These are phyloP conservation scores for Orthonychiurus folsomi DNA, from an alignment of 2,888 invertebrate species.

Conservation along the genomic window DNA sequence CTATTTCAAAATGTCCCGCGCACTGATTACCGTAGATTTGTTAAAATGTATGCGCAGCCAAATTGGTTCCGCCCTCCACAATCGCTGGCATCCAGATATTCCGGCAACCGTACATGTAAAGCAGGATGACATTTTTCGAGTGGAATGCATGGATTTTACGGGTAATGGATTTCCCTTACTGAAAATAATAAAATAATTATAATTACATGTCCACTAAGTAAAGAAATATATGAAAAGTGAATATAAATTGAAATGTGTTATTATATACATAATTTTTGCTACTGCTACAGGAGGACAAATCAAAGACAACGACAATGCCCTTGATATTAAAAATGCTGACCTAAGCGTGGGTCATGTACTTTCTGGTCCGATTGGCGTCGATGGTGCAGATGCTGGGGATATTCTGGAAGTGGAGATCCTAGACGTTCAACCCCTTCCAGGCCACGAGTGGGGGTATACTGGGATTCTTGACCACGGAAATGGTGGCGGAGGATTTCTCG, in stretches of 20 bases:
- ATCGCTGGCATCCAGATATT: constrained; percentile 29
- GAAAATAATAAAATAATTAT: too few species aligned
- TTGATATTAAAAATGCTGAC: constrained; percentile 18
- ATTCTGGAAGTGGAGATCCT: constrained; percentile 30
- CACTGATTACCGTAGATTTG: constrained; percentile 25
- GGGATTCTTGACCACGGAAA: constrained; percentile 19
- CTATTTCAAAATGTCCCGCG: constrained; percentile 15
- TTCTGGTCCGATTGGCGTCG: constrained; percentile 29
- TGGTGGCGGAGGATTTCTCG: constrained; percentile 26
- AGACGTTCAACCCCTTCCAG: constrained; percentile 27
- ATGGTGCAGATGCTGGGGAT: constrained; percentile 34
- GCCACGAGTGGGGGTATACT: constrained; percentile 30
- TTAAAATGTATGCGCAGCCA: constrained; percentile 16
- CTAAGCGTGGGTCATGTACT: constrained; percentile 16
- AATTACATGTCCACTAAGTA: too few species aligned
- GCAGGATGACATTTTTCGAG: constrained; percentile 24
- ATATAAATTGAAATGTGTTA: too few species aligned
- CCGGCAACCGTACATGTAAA: constrained; percentile 26
- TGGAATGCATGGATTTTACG: constrained; percentile 31
- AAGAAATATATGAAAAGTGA: too few species aligned
- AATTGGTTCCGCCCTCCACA: constrained; percentile 21
- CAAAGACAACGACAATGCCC: constrained; percentile 24
- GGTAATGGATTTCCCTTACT: too few species aligned
- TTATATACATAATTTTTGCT: too few species aligned
- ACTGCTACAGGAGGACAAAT: constrained; percentile 24